A percentile compares a stretch with the other conserved stretches of the same genome.
These are phyloP conservation scores for Nycticryphes semicollaris DNA, from an alignment of 2,113 vertebrate genomes.

Conservation along the genomic window DNA sequence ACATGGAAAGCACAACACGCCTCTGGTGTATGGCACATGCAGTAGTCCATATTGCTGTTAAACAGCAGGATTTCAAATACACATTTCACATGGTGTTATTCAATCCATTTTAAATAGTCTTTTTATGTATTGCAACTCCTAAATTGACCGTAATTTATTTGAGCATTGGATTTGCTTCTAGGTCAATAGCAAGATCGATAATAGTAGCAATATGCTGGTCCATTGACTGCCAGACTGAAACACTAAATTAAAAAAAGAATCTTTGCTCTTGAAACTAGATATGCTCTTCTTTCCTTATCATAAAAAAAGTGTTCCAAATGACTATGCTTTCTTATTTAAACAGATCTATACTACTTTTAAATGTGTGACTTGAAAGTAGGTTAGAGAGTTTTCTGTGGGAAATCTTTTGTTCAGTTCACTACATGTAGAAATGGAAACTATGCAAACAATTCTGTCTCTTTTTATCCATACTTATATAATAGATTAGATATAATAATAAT, in stretches of 20 bases:
- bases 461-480: neutral
- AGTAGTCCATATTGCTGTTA: neutral
- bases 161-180: neutral
- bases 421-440: neutral
- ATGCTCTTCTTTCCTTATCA: accelerated
- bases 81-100: neutral
- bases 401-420: neutral
- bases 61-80: neutral
- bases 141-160: neutral
- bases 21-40: accelerated
- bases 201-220: neutral
- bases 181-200: neutral
- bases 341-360: neutral
- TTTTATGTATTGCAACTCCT: neutral
- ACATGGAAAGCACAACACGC: neutral
- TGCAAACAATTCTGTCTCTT: neutral
- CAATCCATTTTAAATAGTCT: neutral
- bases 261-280: neutral
- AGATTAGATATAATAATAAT: neutral
- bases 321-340: neutral
- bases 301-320: neutral
- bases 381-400: neutral
- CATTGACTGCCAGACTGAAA: neutral
- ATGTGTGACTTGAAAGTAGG: neutral
- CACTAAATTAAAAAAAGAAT: neutral